Percentiles rank a stretch among this genome's conserved stretches.
Evolutionary conservation across 2,888 invertebrate species (phyloP).

Genomic region (Oxyteleia sp.): DNA sequence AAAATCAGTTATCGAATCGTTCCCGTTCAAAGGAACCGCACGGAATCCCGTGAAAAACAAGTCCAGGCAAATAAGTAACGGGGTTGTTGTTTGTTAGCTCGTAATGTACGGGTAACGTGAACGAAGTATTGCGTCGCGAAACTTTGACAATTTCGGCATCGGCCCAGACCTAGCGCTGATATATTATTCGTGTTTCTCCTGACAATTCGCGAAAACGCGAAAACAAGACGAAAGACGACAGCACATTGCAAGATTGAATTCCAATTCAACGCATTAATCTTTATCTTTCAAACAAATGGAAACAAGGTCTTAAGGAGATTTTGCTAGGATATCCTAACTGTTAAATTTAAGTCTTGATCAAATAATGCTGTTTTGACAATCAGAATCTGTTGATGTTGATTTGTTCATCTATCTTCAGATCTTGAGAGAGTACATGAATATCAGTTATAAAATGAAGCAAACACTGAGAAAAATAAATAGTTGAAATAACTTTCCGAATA

Average conservation of each 20-base stretch:
- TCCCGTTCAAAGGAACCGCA: slow-evolving; percentile 9
- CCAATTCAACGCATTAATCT: slow-evolving; percentile 36
- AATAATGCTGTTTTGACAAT: too few relatives aligned
- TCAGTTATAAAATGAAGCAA: too few relatives aligned
- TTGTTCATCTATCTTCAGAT: too few relatives aligned
- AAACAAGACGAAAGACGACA: slow-evolving; percentile 58
- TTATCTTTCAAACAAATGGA: too few relatives aligned
- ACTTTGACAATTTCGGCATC: slow-evolving; percentile 81
- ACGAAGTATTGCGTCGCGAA: slow-evolving; percentile 64
- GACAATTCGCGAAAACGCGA: slow-evolving; percentile 43
- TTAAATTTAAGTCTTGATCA: too few relatives aligned
- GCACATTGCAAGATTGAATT: slow-evolving; percentile 55
- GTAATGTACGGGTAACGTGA: slow-evolving; percentile 40
- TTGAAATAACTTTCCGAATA: too few relatives aligned
- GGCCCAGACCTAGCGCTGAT: slow-evolving; percentile 75
- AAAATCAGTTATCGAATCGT: slow-evolving; percentile 14
- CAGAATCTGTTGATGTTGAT: too few relatives aligned
- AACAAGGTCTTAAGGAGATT: too few relatives aligned
- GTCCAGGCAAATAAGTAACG: slow-evolving; percentile 46
- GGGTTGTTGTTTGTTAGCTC: slow-evolving; percentile 57
- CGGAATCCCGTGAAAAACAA: slow-evolving; percentile 41
- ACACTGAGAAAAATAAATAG: too few relatives aligned
- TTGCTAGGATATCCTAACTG: too few relatives aligned
- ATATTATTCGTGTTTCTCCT: slow-evolving; percentile 77
- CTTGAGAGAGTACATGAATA: too few relatives aligned